A percentile compares a stretch with the other conserved stretches of the same genome.
These are phyloP conservation scores for Neostethus bicornis DNA, from an alignment of 2,797 vertebrate species.

Conservation along the genomic window DNA sequence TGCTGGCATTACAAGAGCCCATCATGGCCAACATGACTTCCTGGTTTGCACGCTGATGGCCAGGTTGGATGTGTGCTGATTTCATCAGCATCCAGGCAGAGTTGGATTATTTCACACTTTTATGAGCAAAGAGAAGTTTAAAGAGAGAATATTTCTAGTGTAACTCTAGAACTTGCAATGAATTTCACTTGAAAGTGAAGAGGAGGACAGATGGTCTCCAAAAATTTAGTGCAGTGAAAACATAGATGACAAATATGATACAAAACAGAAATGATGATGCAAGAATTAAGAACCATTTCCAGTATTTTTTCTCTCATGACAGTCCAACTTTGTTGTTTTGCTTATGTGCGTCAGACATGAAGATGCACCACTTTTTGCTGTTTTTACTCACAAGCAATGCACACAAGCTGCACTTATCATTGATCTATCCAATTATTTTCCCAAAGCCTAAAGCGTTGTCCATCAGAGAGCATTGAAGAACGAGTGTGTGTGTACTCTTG, in stretches of 20 bases:
- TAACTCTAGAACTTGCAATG: conserved; percentile 1
- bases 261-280: conserved; percentile 32
- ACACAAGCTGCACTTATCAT: conserved; percentile 27
- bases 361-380: conserved; percentile 15
- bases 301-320: conserved; percentile 10
- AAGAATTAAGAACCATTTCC: conserved; percentile 26
- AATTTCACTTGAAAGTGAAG: conserved; percentile 2
- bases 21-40: conserved; percentile 7
- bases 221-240: conserved; percentile 26
- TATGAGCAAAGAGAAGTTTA: conserved; percentile 11
- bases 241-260: conserved; percentile 6
- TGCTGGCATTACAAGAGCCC: conserved; percentile 7
- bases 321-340: conserved; percentile 33
- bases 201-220: conserved; percentile 23
- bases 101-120: conserved; percentile 4
- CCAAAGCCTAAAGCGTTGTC: conserved; percentile 34
- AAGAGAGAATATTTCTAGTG: conserved; percentile 25
- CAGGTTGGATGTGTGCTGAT: conserved; percentile 14
- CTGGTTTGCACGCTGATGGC: neutral
- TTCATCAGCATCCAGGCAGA: neutral
- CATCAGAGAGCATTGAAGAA: conserved; percentile 27
- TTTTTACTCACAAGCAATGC: neutral
- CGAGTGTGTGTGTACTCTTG: conserved; percentile 31
- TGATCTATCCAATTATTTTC: conserved; percentile 53
- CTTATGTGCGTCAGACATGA: conserved; percentile 14